Evolutionary conservation across 2,113 vertebrate genomes (phyloP), one percentile per base, ranked within the genome.

Genomic region (Hypomesus transpacificus): DNA sequence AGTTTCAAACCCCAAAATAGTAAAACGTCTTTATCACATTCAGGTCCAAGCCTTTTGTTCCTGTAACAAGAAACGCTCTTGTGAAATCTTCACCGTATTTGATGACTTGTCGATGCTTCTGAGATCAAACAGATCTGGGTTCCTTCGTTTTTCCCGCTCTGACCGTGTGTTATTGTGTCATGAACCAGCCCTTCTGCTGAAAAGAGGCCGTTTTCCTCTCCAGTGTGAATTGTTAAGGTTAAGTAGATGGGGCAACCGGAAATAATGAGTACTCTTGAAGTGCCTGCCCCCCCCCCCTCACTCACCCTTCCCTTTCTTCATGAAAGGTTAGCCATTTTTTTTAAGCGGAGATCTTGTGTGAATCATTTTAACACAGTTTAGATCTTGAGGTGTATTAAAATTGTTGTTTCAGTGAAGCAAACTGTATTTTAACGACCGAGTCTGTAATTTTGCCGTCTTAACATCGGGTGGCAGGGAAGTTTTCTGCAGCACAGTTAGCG

Each of bases 201-300:
- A 72, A 67, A 79, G 87, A 90, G 84, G 82, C 85, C 87, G 87
- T 89, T 89, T 86, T 88, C 81, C 78, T 91, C 88, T 89, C 89
- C 91, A 93, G 87, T 90, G 85, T 90, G 91, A 94, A 93, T 91
- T 93, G 86, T 91, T 93, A 90, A 93, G 94, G 92, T 94, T 95
- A 93, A 95, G 92, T 94, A 92, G 92, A 92, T 90, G 89, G 91
- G 89, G 93, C 91, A 94, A 90, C 92, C 87, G 92, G 94, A 95
- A 96, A 93, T 95, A 94, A 91, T 94, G 94, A 94, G 91, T 87
- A 82, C 85, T 89, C 92, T 87, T 80, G 78, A 86, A 80, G 64
- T 54, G 69, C 63, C 60, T 59, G 14, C 46, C 68, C 52, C 60
- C 28, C 91, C 83, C 90, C 88, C 86, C 89, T 93, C 91, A 93